phyloP scores from a whole-genome alignment of 1,140 invertebrate genomes.

The Diorhabda sublineata region DNA sequence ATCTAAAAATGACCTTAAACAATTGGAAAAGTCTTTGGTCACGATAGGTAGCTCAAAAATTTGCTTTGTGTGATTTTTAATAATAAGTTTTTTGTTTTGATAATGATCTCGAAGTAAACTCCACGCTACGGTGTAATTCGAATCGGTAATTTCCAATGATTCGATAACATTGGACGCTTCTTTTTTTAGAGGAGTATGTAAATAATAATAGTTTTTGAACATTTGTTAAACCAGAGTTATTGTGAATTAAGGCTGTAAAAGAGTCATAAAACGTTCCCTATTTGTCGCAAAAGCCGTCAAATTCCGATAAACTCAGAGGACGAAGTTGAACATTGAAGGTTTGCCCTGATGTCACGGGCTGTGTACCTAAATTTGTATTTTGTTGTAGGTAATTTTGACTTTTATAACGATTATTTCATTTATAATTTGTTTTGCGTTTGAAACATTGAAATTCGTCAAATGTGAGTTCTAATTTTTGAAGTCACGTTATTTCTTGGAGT shows the following conservation, averaged over 20 bases:
- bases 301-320: slow-evolving; percentile 13
- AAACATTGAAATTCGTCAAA: too few species aligned
- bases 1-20: slow-evolving; percentile 1
- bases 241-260: slow-evolving; percentile 32
- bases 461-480: too few species aligned
- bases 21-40: slow-evolving; percentile 14
- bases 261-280: slow-evolving; percentile 35
- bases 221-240: slow-evolving; percentile 20
- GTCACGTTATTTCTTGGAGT: too few species aligned
- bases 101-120: slow-evolving; percentile 23
- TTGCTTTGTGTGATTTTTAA: slow-evolving; percentile 19
- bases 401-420: too few species aligned
- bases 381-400: too few species aligned
- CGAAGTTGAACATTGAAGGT: slow-evolving; percentile 6
- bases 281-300: slow-evolving; percentile 28
- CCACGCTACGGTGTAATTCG: slow-evolving; percentile 25
- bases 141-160: slow-evolving; percentile 17
- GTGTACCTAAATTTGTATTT: too few species aligned
- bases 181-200: slow-evolving; percentile 18
- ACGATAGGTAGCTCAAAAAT: slow-evolving; percentile 19
- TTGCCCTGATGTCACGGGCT: too few species aligned
- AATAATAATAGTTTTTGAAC: slow-evolving; percentile 33
- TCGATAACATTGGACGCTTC: slow-evolving; percentile 23
- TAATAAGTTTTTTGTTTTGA: slow-evolving; percentile 25
- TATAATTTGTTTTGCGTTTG: too few species aligned